phyloP scores from a whole-genome alignment of 2,113 vertebrate genomes.

The Proteles cristata region DNA sequence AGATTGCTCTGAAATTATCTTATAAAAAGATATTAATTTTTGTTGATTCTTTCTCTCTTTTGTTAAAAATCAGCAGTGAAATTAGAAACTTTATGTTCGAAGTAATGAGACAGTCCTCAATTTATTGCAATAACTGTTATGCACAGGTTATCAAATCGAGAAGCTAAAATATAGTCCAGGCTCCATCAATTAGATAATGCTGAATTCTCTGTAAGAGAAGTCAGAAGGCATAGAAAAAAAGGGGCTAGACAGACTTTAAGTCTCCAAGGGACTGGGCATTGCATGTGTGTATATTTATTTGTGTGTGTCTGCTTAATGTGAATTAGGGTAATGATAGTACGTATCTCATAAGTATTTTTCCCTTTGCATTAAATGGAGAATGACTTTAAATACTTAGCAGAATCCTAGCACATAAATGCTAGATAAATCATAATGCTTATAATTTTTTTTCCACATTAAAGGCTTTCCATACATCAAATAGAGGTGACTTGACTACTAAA shows the following conservation, averaged over 20 bases:
- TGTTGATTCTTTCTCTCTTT: background rate
- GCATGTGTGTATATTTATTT: background rate
- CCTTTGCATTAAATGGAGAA: background rate
- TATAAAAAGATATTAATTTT: background rate
- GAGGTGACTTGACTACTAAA: background rate
- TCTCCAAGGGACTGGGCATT: background rate
- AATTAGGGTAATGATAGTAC: background rate
- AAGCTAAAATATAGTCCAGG: background rate
- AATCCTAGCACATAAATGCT: background rate
- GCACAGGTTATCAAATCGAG: background rate
- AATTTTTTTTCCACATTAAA: background rate
- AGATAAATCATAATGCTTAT: background rate
- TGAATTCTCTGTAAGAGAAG: background rate
- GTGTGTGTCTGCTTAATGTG: background rate
- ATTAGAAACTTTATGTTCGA: background rate
- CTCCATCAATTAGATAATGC: background rate
- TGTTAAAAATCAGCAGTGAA: background rate
- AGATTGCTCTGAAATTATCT: background rate
- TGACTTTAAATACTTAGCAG: background rate
- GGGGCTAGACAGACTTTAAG: background rate
- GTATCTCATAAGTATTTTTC: background rate
- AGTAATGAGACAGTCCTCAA: background rate
- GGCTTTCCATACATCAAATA: background rate
- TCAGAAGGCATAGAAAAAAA: background rate
- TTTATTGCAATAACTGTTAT: background rate